Conservation (phyloP, 2,113 vertebrate genomes). For the Osmerus eperlanus region DNA sequence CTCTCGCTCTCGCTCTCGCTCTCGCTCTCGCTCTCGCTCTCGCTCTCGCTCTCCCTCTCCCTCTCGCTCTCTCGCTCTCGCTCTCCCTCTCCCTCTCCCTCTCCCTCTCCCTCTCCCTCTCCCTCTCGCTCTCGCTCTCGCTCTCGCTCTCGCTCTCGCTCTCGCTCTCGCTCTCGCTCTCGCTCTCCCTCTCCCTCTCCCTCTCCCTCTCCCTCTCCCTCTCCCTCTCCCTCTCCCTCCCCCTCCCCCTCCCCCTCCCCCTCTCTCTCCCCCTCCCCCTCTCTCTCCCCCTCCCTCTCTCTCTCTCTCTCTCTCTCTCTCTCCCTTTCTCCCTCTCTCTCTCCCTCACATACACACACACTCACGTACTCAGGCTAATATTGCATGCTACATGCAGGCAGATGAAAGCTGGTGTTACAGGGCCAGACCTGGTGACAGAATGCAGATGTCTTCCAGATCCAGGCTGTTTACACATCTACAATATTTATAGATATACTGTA, state of each 20-base stretch:
- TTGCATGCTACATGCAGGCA: constrained; percentile 8
- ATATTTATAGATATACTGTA: background rate
- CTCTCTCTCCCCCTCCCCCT: too few species aligned
- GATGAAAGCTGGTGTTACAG: constrained; percentile 37
- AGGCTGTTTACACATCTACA: background rate
- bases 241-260: too few species aligned
- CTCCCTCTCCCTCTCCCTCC: background rate
- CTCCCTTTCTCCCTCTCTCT: too few species aligned
- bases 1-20: too few species aligned
- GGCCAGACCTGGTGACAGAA: constrained; percentile 34
- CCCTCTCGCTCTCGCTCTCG: too few species aligned
- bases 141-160: too few species aligned
- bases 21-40: background rate
- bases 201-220: background rate
- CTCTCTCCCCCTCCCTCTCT: too few species aligned
- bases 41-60: background rate
- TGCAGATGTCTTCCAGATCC: constrained; percentile 43
- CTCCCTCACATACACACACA: constrained; percentile 35
- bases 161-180: background rate
- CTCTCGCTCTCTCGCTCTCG: too few species aligned
- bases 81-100: background rate
- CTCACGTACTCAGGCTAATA: background rate
- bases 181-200: too few species aligned
- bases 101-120: background rate
- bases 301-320: too few species aligned